Evolutionary conservation across 1,140 invertebrate genomes (phyloP), one percentile per base, ranked within the genome.

Genomic region (Chelonus insularis): DNA sequence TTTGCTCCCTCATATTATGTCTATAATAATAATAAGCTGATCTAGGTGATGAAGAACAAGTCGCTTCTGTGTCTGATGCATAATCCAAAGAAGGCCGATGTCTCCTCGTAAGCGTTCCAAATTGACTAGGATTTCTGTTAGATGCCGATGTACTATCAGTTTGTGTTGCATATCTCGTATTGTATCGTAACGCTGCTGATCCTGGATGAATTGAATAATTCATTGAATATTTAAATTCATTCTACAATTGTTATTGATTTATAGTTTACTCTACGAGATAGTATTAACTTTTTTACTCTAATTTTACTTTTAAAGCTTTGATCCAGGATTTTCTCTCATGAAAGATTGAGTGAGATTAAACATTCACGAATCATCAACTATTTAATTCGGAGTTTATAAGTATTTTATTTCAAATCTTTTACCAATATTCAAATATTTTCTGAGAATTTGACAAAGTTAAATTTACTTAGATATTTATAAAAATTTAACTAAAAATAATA

Each of bases 51-150:
- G 81, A 81, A 6, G 82, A 80, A 62, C 89, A 89, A 0, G 89
- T 90, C 1, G 93, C 91, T 83, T 98, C 96, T 0, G 95, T 97
- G 73, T 98, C 96, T 11, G 95, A 97, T 29, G 92, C 93, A 75
- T 95, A 95, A 78, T 95, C 93, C 64, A 95, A 81, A 43, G 89
- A 89, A 18, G 87, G 84, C 62, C 91, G 83, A 66, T 91, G 88
- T 62, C 91, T 83, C 72, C 89, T 85, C 0, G 86, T 86, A 54
- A 87, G 79, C 57, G 85, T 86, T 23, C 80, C 78, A 39, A 79
- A 80, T 54, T 78, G 77, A 54, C 72, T 68, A 73, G 84, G 67
- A 66, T 78, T 72, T 39, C 64, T 50, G 68, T 80, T 64, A 45
- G 78, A 63, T 74, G 76, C 60, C 69, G 80, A 60, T 65, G 84